A percentile compares a stretch with the other conserved stretches of the same genome.
These are phyloP conservation scores for Parotia lawesii DNA, from an alignment of 2,113 vertebrate genomes.

Conservation along the genomic window DNA sequence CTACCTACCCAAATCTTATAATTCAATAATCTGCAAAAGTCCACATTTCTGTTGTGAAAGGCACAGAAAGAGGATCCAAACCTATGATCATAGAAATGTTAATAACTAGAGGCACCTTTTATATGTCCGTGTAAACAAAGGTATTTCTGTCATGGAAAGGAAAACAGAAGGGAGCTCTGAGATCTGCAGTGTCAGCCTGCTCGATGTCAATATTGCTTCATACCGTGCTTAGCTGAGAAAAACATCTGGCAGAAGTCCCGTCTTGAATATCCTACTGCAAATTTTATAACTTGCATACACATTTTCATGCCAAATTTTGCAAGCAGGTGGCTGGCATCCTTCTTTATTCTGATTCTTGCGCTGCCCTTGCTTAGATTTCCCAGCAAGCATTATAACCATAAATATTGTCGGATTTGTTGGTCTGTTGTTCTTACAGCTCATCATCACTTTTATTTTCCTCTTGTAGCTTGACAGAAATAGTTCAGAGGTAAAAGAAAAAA, in stretches of 20 bases:
- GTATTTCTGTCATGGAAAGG: background rate
- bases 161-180: background rate
- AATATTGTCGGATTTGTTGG: background rate
- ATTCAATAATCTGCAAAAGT: background rate
- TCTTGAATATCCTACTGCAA: background rate
- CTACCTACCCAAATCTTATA: background rate
- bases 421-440: background rate
- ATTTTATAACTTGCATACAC: background rate
- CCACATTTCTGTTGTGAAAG: background rate
- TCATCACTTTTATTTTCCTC: conserved; percentile 17
- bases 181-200: background rate
- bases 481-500: background rate
- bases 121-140: background rate
- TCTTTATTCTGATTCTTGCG: background rate
- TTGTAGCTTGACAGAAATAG: conserved; percentile 2
- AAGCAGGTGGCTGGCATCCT: conserved; percentile 26
- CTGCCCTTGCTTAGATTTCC: conserved; percentile 30
- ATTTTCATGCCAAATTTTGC: conserved; percentile 7
- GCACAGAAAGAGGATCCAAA: background rate
- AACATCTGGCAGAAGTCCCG: conserved; percentile 12
- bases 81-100: background rate
- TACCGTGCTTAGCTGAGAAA: background rate
- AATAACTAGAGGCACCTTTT: conserved; percentile 14
- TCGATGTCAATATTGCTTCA: background rate
- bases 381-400: background rate